Base-by-base conservation (phyloP, 1,140 invertebrate species). In the Drosophila melanica region DNA sequence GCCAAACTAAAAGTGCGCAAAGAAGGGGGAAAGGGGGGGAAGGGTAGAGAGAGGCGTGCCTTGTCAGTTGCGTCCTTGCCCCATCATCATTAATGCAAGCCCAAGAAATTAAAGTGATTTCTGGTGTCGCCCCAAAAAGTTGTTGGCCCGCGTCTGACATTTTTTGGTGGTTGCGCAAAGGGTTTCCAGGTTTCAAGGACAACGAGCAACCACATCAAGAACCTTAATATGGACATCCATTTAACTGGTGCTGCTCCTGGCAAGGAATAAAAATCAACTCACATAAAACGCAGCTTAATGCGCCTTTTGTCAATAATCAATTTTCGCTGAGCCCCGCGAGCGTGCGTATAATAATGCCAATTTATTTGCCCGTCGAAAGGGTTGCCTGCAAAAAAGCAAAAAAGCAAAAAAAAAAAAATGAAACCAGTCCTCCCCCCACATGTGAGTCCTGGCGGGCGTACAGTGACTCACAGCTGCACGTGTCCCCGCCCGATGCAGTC, bases 251-350 rank as follows among this genome's bases (percentile, higher is more conserved):
- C 23, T 37, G 39, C n/a, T 16, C 5, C 60, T 50, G 48, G 47
- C 69, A 48, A 47, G 18, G 39, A 59, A 48, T 51, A 66, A 60
- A 54, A 60, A 64, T 53, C 47, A 62, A 65, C 50, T 69, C 79
- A 77, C 86, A 90, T 86, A 90, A 82, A 86, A 90, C 73, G 79
- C 48, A 69, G 75, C 73, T 82, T 82, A 89, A 75, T 78, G 75
- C 75, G 77, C 62, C 80, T 54, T 70, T 79, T 79, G 79, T 80
- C 84, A 84, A 87, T 87, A 87, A 87, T 87, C 84, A 87, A 87
- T 87, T 87, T 84, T 69, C 76, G 41, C 84, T 89, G 75, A 87
- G 72, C 79, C 74, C 57, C 57, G 50, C 50, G 27, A 35, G 51
- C 42, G 45, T 39, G 47, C 79, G 57, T 70, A 59, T 87, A 87